A percentile compares a stretch with the other conserved stretches of the same genome.
Conservation (phyloP, 2,888 invertebrate genomes). For the Hypolimnas misippus region DNA sequence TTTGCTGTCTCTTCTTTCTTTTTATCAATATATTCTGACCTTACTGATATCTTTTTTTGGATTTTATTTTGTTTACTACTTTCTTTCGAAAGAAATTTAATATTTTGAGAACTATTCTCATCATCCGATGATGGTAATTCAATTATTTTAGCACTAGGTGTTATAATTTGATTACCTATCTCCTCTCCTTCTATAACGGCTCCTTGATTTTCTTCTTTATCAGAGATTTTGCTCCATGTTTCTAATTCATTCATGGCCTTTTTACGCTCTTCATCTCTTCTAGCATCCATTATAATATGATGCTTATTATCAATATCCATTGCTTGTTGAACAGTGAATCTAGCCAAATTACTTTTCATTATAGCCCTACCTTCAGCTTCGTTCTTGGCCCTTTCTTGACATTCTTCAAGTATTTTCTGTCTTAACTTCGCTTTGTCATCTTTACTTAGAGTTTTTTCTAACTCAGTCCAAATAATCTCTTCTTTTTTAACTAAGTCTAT, state of each 20-base stretch:
- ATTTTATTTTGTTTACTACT: conserved; percentile 34
- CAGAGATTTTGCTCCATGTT: conserved; percentile 75
- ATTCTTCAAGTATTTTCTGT: conserved; percentile 82
- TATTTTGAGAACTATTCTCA: conserved; percentile 42
- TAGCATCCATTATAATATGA: conserved; percentile 85
- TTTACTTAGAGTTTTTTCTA: conserved; percentile 84
- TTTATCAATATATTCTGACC: conserved; percentile 67
- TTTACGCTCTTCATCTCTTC: conserved; percentile 85
- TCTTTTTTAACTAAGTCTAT: conserved; percentile 87
- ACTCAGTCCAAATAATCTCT: conserved; percentile 79
- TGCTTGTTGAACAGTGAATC: conserved; percentile 77
- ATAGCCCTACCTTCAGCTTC: conserved; percentile 78
- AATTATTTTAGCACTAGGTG: conserved; percentile 52
- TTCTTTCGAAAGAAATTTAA: conserved; percentile 20
- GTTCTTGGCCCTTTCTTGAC: conserved; percentile 82
- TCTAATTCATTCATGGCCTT: conserved; percentile 87
- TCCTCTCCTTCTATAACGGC: background rate
- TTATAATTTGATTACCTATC: conserved; percentile 42
- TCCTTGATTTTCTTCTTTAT: conserved; percentile 31
- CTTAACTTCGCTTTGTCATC: conserved; percentile 83
- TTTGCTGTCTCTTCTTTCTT: conserved; percentile 65
- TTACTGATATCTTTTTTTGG: conserved; percentile 53
- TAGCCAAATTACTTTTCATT: conserved; percentile 82
- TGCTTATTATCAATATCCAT: conserved; percentile 79
- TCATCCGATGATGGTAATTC: conserved; percentile 55